A percentile compares a stretch with the other conserved stretches of the same genome.
Evolutionary conservation across 2,888 invertebrate genomes (phyloP).

Genomic region (Helicoverpa assulta): DNA sequence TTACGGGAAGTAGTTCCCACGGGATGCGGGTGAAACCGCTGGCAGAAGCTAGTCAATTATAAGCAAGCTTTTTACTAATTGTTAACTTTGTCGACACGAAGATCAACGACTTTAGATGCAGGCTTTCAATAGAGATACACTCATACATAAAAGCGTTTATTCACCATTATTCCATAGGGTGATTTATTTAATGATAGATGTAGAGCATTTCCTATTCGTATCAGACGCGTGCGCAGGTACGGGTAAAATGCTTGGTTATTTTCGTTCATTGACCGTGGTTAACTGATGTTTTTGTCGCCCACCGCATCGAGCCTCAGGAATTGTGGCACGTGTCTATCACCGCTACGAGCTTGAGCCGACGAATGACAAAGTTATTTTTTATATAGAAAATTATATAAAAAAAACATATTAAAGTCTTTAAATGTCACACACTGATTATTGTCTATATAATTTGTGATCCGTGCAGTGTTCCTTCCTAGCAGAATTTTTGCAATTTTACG

Average conservation of each 20-base stretch:
- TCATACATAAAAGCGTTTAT: slow-evolving; percentile 52
- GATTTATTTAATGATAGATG: slow-evolving; percentile 68
- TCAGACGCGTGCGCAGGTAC: slow-evolving; percentile 63
- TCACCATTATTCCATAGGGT: slow-evolving; percentile 57
- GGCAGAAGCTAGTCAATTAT: neutral
- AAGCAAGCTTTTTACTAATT: slow-evolving; percentile 41
- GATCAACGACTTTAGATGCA: slow-evolving; percentile 34
- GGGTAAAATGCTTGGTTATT: slow-evolving; percentile 72
- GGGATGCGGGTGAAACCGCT: no score
- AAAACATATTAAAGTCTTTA: neutral
- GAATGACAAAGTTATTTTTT: slow-evolving; percentile 50
- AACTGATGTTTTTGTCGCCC: slow-evolving; percentile 76
- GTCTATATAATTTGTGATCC: slow-evolving; percentile 35
- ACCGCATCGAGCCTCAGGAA: slow-evolving; percentile 52
- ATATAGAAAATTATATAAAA: no score
- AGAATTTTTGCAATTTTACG: slow-evolving; percentile 32
- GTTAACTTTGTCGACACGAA: slow-evolving; percentile 13
- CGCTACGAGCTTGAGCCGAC: slow-evolving; percentile 48
- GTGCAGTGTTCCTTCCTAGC: slow-evolving; percentile 36
- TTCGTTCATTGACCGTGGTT: slow-evolving; percentile 82
- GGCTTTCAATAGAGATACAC: slow-evolving; percentile 21
- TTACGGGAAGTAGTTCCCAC: no score
- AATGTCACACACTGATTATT: slow-evolving; percentile 31
- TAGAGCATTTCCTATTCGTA: slow-evolving; percentile 63
- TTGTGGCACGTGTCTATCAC: slow-evolving; percentile 56